Evolutionary conservation across 2,888 invertebrate species (phyloP).

Genomic region (Meliscaeva auricollis): DNA sequence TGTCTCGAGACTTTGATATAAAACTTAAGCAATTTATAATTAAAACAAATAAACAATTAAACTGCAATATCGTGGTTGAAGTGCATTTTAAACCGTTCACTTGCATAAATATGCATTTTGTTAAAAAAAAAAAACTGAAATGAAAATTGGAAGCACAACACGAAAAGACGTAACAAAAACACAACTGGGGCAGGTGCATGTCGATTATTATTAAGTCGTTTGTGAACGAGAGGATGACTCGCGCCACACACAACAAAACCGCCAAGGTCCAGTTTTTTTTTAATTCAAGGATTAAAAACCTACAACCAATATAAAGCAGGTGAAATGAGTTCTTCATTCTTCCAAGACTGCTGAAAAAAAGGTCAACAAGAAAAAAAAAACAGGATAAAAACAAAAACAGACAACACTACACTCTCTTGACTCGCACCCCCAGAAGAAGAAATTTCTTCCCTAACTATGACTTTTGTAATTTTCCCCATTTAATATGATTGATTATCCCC

Average conservation of each 20-base stretch:
- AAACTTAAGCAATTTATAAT: constrained; percentile 59
- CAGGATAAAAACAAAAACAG: constrained; percentile 19
- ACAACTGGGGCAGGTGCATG: constrained; percentile 71
- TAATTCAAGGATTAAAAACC: constrained; percentile 30
- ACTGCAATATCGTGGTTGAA: constrained; percentile 59
- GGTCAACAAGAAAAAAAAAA: background rate
- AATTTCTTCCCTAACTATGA: constrained; percentile 13
- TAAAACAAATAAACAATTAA: constrained; percentile 76
- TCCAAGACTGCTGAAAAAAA: constrained; percentile 1
- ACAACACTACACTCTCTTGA: constrained; percentile 6
- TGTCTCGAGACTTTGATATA: constrained; percentile 5
- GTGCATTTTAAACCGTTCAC: constrained; percentile 45
- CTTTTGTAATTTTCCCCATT: constrained; percentile 56
- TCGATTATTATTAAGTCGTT: constrained; percentile 75
- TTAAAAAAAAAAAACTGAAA: background rate
- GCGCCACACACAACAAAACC: constrained; percentile 51
- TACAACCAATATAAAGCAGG: constrained; percentile 36
- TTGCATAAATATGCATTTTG: constrained; percentile 28
- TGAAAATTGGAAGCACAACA: constrained; percentile 4
- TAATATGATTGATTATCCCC: constrained; percentile 73
- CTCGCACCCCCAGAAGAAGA: constrained; percentile 31
- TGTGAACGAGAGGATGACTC: constrained; percentile 47
- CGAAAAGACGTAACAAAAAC: constrained; percentile 27
- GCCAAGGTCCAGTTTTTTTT: constrained; percentile 55
- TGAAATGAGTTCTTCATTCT: constrained; percentile 26